phyloP scores from a whole-genome alignment of 2,113 vertebrate species.

The Lanius ludovicianus region DNA sequence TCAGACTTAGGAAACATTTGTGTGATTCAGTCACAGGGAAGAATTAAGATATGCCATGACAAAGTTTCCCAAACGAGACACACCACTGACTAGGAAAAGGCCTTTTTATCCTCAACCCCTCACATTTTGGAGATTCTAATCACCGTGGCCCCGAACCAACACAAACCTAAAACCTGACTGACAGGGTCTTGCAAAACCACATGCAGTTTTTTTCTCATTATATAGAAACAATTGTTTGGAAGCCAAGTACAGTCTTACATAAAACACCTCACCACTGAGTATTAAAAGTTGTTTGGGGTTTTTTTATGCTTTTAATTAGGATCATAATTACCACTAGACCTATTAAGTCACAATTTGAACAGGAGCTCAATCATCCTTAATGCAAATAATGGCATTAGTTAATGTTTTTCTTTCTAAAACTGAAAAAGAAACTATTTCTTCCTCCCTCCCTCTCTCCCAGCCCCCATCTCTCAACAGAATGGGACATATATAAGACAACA shows the following conservation, averaged over 20 bases:
- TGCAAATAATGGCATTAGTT: neutral
- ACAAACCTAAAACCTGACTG: slow-evolving; percentile 58
- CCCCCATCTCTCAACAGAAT: neutral
- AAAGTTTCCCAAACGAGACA: slow-evolving; percentile 9
- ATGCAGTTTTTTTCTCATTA: slow-evolving; percentile 41
- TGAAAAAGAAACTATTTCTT: neutral
- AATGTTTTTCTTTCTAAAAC: slow-evolving; percentile 20
- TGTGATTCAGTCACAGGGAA: neutral
- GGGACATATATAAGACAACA: neutral
- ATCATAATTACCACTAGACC: slow-evolving; percentile 29
- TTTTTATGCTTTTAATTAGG: slow-evolving; percentile 38
- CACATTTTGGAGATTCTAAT: slow-evolving; percentile 41
- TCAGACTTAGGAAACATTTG: neutral
- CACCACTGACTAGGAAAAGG: slow-evolving; percentile 31
- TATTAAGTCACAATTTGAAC: slow-evolving; percentile 39
- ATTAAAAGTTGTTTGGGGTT: slow-evolving; percentile 3
- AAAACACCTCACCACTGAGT: slow-evolving; percentile 38
- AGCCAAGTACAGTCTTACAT: slow-evolving; percentile 22
- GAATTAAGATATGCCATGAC: slow-evolving; percentile 54
- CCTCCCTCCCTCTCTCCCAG: neutral
- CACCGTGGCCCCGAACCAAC: neutral
- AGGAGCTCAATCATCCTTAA: slow-evolving; percentile 10
- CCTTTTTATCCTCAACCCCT: slow-evolving; percentile 4
- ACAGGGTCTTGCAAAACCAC: slow-evolving; percentile 58
- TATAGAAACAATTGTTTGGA: slow-evolving; percentile 49